A percentile compares a stretch with the other conserved stretches of the same genome.
Conservation (phyloP, 2,113 vertebrate species). For the Oreochromis tanganicae region DNA sequence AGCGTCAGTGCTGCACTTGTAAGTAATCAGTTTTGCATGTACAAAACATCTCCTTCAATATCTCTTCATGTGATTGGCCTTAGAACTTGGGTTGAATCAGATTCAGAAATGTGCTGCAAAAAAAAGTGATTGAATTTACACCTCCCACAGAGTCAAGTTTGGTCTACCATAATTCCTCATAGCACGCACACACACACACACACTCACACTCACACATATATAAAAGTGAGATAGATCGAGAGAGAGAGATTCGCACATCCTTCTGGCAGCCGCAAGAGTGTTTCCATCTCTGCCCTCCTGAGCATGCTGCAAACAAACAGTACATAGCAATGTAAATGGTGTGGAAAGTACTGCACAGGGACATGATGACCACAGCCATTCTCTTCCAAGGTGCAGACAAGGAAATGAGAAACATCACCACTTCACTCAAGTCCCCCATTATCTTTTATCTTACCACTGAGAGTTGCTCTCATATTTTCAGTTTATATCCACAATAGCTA, state of each 20-base stretch:
- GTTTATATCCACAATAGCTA: slow-evolving; percentile 51
- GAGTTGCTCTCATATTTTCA: slow-evolving; percentile 49
- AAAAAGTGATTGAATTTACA: slow-evolving; percentile 69
- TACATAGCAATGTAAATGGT: slow-evolving; percentile 71
- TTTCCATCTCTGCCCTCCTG: slow-evolving; percentile 59
- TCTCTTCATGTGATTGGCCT: slow-evolving; percentile 60
- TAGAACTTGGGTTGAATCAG: slow-evolving; percentile 54
- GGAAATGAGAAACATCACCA: slow-evolving; percentile 59
- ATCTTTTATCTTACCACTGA: slow-evolving; percentile 62
- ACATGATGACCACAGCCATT: slow-evolving; percentile 61
- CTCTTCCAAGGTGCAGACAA: slow-evolving; percentile 30
- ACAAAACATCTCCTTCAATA: slow-evolving; percentile 59
- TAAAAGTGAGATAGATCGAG: slow-evolving; percentile 24
- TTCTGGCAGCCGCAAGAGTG: slow-evolving; percentile 46
- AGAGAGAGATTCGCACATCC: slow-evolving; percentile 37
- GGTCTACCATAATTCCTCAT: slow-evolving; percentile 58
- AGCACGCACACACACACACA: neutral
- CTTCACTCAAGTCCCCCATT: slow-evolving; percentile 49
- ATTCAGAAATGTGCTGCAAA: slow-evolving; percentile 44
- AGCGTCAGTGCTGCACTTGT: slow-evolving; percentile 15
- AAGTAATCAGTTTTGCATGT: slow-evolving; percentile 31
- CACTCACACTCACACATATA: neutral
- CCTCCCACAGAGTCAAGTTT: slow-evolving; percentile 69
- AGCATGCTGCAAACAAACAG: slow-evolving; percentile 59
- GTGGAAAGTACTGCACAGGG: slow-evolving; percentile 65